A percentile compares a stretch with the other conserved stretches of the same genome.
Conservation (phyloP, 2,113 vertebrate genomes). For the Ceyx melanurus region DNA sequence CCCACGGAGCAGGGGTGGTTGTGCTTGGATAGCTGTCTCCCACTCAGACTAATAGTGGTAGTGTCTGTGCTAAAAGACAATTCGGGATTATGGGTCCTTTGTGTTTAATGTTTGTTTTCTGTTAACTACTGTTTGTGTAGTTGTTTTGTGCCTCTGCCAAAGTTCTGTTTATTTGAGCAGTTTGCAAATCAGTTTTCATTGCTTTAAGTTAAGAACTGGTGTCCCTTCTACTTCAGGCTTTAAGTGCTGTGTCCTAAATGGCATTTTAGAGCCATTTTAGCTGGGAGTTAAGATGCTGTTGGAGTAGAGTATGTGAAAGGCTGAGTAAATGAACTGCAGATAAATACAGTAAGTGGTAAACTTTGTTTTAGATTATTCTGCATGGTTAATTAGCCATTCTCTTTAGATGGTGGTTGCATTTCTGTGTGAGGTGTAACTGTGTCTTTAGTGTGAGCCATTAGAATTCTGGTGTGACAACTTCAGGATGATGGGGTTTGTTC, state of each 20-base stretch:
- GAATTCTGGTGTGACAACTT: neutral
- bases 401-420: neutral
- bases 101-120: conserved; percentile 1
- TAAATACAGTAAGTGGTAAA: neutral
- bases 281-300: neutral
- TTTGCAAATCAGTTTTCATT: neutral
- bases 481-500: neutral
- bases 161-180: neutral
- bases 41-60: neutral
- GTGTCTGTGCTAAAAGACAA: neutral
- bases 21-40: neutral
- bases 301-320: neutral
- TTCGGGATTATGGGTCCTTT: neutral
- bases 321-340: neutral
- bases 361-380: neutral
- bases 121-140: neutral
- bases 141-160: neutral
- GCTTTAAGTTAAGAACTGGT: neutral
- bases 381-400: neutral
- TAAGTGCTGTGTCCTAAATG: neutral
- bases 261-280: neutral
- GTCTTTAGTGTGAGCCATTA: neutral
- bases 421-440: neutral
- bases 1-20: neutral
- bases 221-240: neutral